Evolutionary conservation across 1,140 invertebrate species (phyloP), one percentile per base, ranked within the genome.

Genomic region (Holotrichia oblita): DNA sequence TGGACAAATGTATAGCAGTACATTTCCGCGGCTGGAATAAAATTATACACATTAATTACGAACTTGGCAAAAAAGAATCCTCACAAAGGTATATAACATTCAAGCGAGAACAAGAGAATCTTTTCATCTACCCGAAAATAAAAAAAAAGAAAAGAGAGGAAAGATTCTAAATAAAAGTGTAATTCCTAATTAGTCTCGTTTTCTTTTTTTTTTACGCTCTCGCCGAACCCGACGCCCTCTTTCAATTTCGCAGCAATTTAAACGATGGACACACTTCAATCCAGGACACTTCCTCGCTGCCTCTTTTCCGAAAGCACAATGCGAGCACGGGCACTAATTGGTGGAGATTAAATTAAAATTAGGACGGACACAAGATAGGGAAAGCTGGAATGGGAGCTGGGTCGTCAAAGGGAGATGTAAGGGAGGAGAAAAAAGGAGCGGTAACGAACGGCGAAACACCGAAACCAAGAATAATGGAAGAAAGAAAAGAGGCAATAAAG

Each of bases 311-410:
- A 64, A 64, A 22, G 61, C 61, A 22, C 9, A 20, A 22, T 27
- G n/a, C 44, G 44, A n/a, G 61, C 10, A 3, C 61, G 61, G 20
- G 20, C 61, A 22, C 61, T 64, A 64, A 64, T 64, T 64, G 61
- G 61, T 27, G 22, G n/a, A 64, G 61, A 64, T 64, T 64, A 64
- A 64, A 64, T 64, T 64, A 64, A 64, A 64, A 64, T 64, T 64
- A 64, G 61, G 61, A 64, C 61, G 17, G 61, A 64, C 61, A 22
- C 20, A 17, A 20, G 3, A 2, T 22, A 6, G 20, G 2, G 17
- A 6, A 17, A 27, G 4, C 17, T 10, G 24, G 61, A 3, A 64
- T 2, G 20, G 17, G 12, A 22, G n/a, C n/a, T 27, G 61, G 17
- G 3, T 12, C 9, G 3, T 9, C 9, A 64, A 6, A 64, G 7